phyloP scores from a whole-genome alignment of 2,888 invertebrate genomes.

The Nymphalis urticae region DNA sequence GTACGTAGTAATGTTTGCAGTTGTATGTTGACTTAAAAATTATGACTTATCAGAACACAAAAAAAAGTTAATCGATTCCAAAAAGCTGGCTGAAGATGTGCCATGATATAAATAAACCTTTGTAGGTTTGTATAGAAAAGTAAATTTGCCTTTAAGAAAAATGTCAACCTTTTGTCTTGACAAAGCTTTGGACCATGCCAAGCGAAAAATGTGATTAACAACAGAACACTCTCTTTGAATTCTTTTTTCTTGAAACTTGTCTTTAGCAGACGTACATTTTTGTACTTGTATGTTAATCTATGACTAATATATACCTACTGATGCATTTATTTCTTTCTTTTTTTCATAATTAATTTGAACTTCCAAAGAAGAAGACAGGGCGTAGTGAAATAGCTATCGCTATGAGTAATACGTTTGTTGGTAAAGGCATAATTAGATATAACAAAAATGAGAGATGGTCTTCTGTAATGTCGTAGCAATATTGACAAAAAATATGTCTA shows the following conservation, averaged over 20 bases:
- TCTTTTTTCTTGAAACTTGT: constrained; percentile 15
- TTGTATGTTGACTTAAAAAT: no score
- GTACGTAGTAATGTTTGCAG: no score
- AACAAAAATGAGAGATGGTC: no score
- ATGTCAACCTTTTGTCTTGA: constrained; percentile 17
- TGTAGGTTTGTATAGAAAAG: background rate
- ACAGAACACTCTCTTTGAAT: constrained; percentile 15
- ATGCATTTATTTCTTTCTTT: no score
- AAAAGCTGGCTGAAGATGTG: background rate
- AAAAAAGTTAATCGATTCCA: background rate
- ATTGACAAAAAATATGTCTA: no score
- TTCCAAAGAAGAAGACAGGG: no score
- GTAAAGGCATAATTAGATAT: no score
- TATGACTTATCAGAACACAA: background rate
- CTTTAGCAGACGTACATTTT: constrained; percentile 12
- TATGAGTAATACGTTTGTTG: no score
- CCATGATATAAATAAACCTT: background rate
- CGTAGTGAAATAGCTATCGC: no score
- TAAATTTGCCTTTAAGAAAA: constrained; percentile 9
- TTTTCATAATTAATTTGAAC: no score
- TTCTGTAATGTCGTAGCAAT: no score
- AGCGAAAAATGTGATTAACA: constrained; percentile 30
- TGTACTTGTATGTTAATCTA: background rate
- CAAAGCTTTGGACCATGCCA: constrained; percentile 11
- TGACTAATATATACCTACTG: no score